Evolutionary conservation across 2,797 vertebrate genomes (phyloP), one percentile per base, ranked within the genome.

Genomic region (Chaetodon trifasciatus): DNA sequence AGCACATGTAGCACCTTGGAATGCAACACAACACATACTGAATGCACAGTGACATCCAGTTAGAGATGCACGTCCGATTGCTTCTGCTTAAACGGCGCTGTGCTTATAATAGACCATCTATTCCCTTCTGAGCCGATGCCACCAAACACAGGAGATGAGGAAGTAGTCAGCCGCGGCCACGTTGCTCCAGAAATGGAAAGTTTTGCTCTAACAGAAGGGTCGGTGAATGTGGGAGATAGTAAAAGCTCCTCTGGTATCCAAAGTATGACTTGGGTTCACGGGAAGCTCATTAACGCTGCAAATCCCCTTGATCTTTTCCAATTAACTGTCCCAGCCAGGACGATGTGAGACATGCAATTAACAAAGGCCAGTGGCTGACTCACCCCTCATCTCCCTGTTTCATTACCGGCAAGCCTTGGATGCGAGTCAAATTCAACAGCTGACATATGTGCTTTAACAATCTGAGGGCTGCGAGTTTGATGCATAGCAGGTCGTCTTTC

Each of bases 301-400:
- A 94, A 94, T 93, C 92, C 88, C 86, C 88, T 92, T 94, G 91
- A 94, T 93, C 90, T 93, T 89, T 90, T 92, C 93, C 92, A 95
- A 95, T 94, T 93, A 93, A 93, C 89, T 86, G 86, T 92, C 92
- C 90, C 79, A 79, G 81, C 77, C 90, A 88, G 89, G 90, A 91
- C 84, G 92, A 90, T 84, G 88, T 83, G 89, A 94, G 90, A 91
- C 91, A 86, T 78, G 91, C 91, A 94, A 93, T 94, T 92, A 93
- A 92, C 89, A 86, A 90, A 90, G 91, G 91, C 91, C 92, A 93
- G 91, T 84, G 84, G 89, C 86, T 89, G 91, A 91, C 76, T 92
- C 90, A 84, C 84, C 88, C 89, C 74, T 80, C 81, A 63, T 73
- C 81, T 86, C 86, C 84, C 79, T 65, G 82, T 92, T 93, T 92